phyloP scores from a whole-genome alignment of 1,140 invertebrate genomes.

The Rhagoletis zephyria region DNA sequence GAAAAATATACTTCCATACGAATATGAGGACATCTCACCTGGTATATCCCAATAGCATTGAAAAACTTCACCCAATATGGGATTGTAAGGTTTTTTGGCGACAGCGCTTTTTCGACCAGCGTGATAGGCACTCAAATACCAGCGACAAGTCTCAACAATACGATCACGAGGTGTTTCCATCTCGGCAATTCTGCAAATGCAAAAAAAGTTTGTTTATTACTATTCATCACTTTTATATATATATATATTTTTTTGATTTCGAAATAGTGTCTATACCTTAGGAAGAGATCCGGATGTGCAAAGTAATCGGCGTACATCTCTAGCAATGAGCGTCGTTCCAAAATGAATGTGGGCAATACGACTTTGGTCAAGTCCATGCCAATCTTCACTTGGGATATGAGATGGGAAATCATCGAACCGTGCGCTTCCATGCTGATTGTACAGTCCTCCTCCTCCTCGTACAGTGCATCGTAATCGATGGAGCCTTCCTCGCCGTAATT shows the following conservation, averaged over 20 bases:
- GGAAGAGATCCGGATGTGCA: constrained; percentile 95
- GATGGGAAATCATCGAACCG: constrained; percentile 93
- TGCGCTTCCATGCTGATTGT: constrained; percentile 93
- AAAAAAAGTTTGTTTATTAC: neutral
- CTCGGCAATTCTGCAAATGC: constrained; percentile 83
- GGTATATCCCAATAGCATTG: constrained; percentile 88
- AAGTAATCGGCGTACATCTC: constrained; percentile 99
- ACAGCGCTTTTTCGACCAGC: constrained; percentile 94
- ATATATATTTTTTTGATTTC: neutral
- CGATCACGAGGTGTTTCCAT: constrained; percentile 86
- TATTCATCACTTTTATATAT: neutral
- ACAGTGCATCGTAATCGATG: constrained; percentile 85
- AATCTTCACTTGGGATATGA: constrained; percentile 96
- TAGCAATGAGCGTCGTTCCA: constrained; percentile 93
- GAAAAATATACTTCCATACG: no score
- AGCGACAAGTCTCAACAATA: constrained; percentile 92
- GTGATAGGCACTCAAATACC: constrained; percentile 98
- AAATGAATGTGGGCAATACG: constrained; percentile 94
- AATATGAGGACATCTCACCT: constrained; percentile 52
- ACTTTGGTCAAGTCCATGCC: constrained; percentile 99
- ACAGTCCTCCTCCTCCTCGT: constrained; percentile 89
- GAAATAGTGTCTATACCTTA: constrained; percentile 80
- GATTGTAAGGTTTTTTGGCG: constrained; percentile 98
- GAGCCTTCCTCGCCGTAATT: constrained; percentile 26
- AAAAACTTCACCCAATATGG: constrained; percentile 95